Conservation (phyloP, 2,797 vertebrate species). For the Salmo trutta region DNA sequence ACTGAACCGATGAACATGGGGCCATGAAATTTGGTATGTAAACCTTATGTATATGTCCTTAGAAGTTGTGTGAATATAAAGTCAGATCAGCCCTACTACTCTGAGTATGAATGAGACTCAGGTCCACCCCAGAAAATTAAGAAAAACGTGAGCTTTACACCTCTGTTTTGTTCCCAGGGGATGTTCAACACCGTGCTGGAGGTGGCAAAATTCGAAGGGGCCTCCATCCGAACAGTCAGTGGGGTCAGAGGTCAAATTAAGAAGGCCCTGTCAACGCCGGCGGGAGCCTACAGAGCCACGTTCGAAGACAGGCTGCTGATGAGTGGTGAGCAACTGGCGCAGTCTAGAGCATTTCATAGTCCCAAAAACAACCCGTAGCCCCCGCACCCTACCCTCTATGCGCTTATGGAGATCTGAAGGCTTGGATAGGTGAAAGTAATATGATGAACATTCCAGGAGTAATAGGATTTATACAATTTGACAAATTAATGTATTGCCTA, state of each 20-base stretch:
- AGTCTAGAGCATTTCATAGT: not conserved
- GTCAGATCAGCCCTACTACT: too few species aligned
- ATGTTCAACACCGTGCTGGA: slow-evolving; percentile 97
- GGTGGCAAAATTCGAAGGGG: slow-evolving; percentile 96
- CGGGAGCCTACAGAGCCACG: slow-evolving; percentile 88
- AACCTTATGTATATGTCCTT: too few species aligned
- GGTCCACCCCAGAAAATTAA: too few species aligned
- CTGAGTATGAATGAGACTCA: too few species aligned
- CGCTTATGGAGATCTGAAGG: not conserved
- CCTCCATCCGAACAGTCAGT: slow-evolving; percentile 88
- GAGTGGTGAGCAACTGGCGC: slow-evolving; percentile 82
- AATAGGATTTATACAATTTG: not conserved
- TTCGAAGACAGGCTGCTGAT: slow-evolving; percentile 96
- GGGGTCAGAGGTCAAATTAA: slow-evolving; percentile 96
- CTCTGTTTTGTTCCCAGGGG: slow-evolving; percentile 72
- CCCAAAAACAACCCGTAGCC: not conserved
- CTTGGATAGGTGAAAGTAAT: not conserved
- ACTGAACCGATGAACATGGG: too few species aligned
- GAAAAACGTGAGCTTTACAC: not conserved
- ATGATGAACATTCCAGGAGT: not conserved
- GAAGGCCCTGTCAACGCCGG: slow-evolving; percentile 86
- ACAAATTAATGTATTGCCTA: not conserved
- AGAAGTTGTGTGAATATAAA: too few species aligned
- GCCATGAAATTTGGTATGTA: too few species aligned
- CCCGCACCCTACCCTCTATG: not conserved